Base-by-base conservation (phyloP, 2,797 vertebrate genomes). In the Myotis vivesi region DNA sequence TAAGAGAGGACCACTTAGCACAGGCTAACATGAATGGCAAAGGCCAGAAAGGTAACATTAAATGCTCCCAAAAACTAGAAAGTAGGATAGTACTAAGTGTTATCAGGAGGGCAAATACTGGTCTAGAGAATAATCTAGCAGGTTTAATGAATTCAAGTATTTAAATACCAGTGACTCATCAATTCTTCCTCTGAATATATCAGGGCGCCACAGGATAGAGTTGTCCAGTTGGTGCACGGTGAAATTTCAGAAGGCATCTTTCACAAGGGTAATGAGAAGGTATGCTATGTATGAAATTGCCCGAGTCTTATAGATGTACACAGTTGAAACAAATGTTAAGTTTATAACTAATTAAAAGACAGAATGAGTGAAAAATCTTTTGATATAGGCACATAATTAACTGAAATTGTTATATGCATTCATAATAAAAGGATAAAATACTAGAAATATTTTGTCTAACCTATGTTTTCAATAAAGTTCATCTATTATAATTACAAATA, bases 401-500 rank as follows among this genome's bases (percentile, higher is more conserved):
- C 73, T 91, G 46, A 87, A 88, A 95, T 71, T 44, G 8, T 41
- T 44, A 76, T 46, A 55, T 79, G 12, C 33, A 87, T 91, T 94
- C 87, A 25, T 79, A 77, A 72, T 80, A 57, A 94, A 81, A 57
- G 1, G 7, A 38, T 22, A 4, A 94, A 93, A 87, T 91, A 53
- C 28, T 69, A 82, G 44, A 49, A 93, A 80, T 81, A 75, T 13
- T 79, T 92, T 49, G 36, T 85, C 17, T 69, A 75, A 90, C 11
- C 2, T 62, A 28, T 44, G 8, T 71, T 92, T 89, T 88, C 41
- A 89, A 22, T 84, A n/a, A 75, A 94, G 95, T 11, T 49, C 22
- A 68, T 72, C n/a, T 94, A n/a, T 68, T 77, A 72, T 41, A 30
- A 30, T 64, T 93, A 69, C 15, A 81, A 96, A 68, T 83, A 38